Percentiles rank a stretch among this genome's conserved stretches.
Evolutionary conservation across 2,888 invertebrate species (phyloP).

Genomic region (Caenorhabditis panamensis): DNA sequence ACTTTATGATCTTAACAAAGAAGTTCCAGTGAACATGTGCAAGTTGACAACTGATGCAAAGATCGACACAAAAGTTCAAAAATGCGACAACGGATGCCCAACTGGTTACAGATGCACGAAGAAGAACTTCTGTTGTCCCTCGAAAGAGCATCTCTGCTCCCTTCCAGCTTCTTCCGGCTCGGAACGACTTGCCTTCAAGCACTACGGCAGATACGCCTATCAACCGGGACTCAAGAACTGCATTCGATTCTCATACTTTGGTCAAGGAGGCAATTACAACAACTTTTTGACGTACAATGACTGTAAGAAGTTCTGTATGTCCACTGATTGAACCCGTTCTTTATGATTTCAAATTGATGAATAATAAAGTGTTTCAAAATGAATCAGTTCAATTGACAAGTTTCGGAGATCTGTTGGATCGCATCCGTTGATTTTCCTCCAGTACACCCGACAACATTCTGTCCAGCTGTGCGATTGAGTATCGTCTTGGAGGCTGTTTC

Average conservation of each 20-base stretch:
- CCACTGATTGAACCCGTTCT: conserved; percentile 40
- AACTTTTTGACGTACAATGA: conserved; percentile 74
- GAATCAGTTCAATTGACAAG: conserved; percentile 30
- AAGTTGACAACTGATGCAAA: conserved; percentile 66
- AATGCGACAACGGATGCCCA: conserved; percentile 65
- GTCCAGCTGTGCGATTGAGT: conserved; percentile 57
- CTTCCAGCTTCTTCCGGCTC: conserved; percentile 71
- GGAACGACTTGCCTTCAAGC: conserved; percentile 67
- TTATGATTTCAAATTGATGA: not conserved
- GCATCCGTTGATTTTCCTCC: conserved; percentile 18
- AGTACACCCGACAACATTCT: conserved; percentile 43
- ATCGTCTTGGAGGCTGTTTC: conserved; percentile 47
- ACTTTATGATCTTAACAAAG: not conserved
- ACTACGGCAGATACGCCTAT: conserved; percentile 75
- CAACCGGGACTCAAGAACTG: conserved; percentile 71
- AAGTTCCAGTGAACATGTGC: conserved; percentile 53
- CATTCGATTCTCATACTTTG: conserved; percentile 77
- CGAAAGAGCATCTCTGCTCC: conserved; percentile 72
- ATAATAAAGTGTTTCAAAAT: not conserved
- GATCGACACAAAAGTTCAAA: conserved; percentile 60
- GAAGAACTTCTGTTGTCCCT: conserved; percentile 74
- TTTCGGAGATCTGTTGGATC: conserved; percentile 54
- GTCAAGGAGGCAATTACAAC: conserved; percentile 77
- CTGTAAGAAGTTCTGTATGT: conserved; percentile 72
- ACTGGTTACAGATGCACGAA: conserved; percentile 62